phyloP scores from a whole-genome alignment of 2,888 invertebrate species.

The Tetrapedia diversipes region DNA sequence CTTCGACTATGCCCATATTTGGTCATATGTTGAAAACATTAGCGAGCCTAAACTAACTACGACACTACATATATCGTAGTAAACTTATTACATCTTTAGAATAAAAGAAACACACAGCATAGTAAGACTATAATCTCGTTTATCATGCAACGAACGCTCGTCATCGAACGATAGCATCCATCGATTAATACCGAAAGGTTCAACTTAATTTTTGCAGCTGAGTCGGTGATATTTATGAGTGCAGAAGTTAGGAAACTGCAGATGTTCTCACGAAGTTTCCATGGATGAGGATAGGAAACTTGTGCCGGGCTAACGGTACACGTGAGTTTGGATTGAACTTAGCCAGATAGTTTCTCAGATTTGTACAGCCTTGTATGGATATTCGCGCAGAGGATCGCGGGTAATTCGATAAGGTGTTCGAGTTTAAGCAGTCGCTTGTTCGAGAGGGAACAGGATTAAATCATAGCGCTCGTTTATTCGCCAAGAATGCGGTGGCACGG shows the following conservation, averaged over 20 bases:
- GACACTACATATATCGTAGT: too few relatives aligned
- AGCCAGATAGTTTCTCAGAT: conserved; percentile 5
- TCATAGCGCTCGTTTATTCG: not conserved
- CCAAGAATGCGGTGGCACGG: not conserved
- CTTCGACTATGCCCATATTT: too few relatives aligned
- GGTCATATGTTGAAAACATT: too few relatives aligned
- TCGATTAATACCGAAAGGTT: too few relatives aligned
- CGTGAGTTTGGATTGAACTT: conserved; percentile 2
- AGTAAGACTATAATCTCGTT: too few relatives aligned
- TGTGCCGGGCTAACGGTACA: not conserved
- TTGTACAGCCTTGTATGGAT: conserved; percentile 19
- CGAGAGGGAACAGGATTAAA: conserved; percentile 12
- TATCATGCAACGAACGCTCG: too few relatives aligned
- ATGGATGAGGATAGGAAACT: not conserved
- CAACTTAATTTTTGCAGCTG: not conserved
- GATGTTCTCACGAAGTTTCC: conserved; percentile 6
- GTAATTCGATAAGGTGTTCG: conserved; percentile 19
- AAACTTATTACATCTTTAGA: too few relatives aligned
- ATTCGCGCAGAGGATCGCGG: conserved; percentile 9
- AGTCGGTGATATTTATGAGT: not conserved
- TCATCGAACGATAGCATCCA: too few relatives aligned
- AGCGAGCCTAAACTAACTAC: too few relatives aligned
- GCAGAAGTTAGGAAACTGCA: not conserved
- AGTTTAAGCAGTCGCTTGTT: conserved; percentile 9
- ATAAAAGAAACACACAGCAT: too few relatives aligned